Evolutionary conservation across 2,888 invertebrate species (phyloP), one percentile per base, ranked within the genome.

Genomic region (Cybosia mesomella): DNA sequence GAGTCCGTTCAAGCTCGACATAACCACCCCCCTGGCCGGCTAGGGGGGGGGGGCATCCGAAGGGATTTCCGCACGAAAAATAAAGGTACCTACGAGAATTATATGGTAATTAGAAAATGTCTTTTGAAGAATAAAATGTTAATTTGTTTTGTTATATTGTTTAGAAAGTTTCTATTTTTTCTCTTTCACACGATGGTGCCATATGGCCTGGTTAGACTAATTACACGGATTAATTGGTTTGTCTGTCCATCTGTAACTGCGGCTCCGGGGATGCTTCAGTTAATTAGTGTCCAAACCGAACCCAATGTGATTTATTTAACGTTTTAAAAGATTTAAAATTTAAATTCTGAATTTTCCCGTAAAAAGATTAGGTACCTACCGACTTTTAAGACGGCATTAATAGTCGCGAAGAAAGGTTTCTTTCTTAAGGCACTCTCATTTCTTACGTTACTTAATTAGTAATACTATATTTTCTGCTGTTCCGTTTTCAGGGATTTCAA

Each of bases 231-330:
- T 90, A 90, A 91, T 91, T 89, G 91, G 89, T 89, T 89, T 91
- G 92, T 87, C 90, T 90, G 90, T 89, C 91, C 92, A 91, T 93
- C 93, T 94, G 94, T 93, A 91, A 93, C 93, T 89, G 93, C 88
- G 91, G 91, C 89, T 85, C 85, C 85, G 85, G 85, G 89, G 87
- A 89, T 88, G 87, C 83, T 86, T 87, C 89, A 92, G 91, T 92
- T 92, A 93, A 94, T 93, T 93, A 92, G 92, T 86, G 83, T 85
- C 86, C 89, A 88, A 87, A 89, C 88, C 89, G 82, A 87, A 78
- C 77, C 87, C 87, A 79, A 84, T 87, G 88, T 88, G 89, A 92
- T 93, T 91, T 92, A 87, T 91, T 90, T 87, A 86, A 85, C 84
- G 80, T 82, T 88, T 83, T 81, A 76, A 85, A 82, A 79, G 73